phyloP scores from a whole-genome alignment of 2,888 invertebrate species.

The Heliconius erato region DNA sequence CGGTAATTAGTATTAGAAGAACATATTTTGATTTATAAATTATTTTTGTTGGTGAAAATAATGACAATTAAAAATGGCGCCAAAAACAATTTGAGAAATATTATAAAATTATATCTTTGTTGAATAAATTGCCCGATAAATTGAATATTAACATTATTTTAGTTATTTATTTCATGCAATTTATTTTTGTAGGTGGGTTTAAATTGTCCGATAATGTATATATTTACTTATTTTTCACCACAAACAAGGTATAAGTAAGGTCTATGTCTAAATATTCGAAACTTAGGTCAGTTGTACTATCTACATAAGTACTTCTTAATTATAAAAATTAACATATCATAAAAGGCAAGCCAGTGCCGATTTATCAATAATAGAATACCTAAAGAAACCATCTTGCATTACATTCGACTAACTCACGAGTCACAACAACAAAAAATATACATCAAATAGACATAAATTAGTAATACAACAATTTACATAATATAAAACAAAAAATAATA shows the following conservation, averaged over 20 bases:
- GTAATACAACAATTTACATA: constrained; percentile 80
- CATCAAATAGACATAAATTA: constrained; percentile 81
- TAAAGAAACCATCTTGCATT: constrained; percentile 62
- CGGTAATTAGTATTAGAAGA: constrained; percentile 61
- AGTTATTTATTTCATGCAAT: constrained; percentile 31
- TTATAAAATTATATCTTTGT: not conserved
- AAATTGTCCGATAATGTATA: constrained; percentile 51
- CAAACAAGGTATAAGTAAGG: constrained; percentile 36
- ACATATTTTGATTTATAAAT: constrained; percentile 29
- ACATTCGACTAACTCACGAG: constrained; percentile 69
- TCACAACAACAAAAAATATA: constrained; percentile 81
- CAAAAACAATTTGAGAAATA: not conserved
- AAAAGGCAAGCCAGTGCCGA: constrained; percentile 73
- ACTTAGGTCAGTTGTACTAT: constrained; percentile 49
- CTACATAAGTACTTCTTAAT: constrained; percentile 55
- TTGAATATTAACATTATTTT: constrained; percentile 23
- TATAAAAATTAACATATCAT: constrained; percentile 52
- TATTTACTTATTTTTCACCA: constrained; percentile 36
- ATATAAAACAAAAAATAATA: constrained; percentile 83
- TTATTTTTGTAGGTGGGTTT: constrained; percentile 52
- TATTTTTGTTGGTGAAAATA: not conserved
- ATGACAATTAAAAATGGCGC: not conserved
- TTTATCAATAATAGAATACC: constrained; percentile 55
- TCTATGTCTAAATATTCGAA: constrained; percentile 40
- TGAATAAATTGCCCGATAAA: not conserved